Base-by-base conservation (phyloP, 1,140 invertebrate species). In the Drosophila tsacasi region DNA sequence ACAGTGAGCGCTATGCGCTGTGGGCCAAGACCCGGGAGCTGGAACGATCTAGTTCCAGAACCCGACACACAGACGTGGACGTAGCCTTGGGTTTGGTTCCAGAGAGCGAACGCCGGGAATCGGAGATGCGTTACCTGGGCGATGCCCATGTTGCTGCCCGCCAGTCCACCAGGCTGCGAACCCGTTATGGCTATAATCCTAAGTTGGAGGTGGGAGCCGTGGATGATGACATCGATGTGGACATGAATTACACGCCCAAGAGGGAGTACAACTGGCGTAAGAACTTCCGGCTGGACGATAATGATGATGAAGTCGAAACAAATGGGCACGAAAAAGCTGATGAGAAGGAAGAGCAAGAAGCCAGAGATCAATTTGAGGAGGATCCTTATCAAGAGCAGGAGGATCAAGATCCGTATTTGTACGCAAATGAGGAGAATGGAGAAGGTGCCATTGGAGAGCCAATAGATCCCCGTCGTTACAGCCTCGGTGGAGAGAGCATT, bases 251-350 rank as follows among this genome's bases (percentile, higher is more conserved):
- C 42, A 86, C 79, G 19, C 92, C 92, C 0, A 93, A 92, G 27
- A 55, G 74, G 30, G 92, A 93, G 47, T 93, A 93, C 63, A 93
- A 93, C 37, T 93, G 92, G 92, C 78, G 92, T 8, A 93, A 93
- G 58, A 93, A 93, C 55, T 93, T 93, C 15, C 80, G 82, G n/a
- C 42, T 93, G 13, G 92, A 93, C 13, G 92, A 92, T 15, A 68
- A 52, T 19, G 49, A 65, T 32, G 82, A 75, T 1, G 79, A 50
- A 25, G 65, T 7, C 5, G 57, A 50, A 57, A 19, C 32, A 7
- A 74, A 55, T 15, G 30, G 0, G 8, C 27, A 47, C 3, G 32
- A 39, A 3, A 7, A 23, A 0, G n/a, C 13, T 3, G 66, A 64
- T 23, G 40, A 50, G 3, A n/a, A 9, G 32, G 62, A 40, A 5